phyloP scores from a whole-genome alignment of 35 echinoderm and acorn worm genomes.

The Ophiothrix spiculata region DNA sequence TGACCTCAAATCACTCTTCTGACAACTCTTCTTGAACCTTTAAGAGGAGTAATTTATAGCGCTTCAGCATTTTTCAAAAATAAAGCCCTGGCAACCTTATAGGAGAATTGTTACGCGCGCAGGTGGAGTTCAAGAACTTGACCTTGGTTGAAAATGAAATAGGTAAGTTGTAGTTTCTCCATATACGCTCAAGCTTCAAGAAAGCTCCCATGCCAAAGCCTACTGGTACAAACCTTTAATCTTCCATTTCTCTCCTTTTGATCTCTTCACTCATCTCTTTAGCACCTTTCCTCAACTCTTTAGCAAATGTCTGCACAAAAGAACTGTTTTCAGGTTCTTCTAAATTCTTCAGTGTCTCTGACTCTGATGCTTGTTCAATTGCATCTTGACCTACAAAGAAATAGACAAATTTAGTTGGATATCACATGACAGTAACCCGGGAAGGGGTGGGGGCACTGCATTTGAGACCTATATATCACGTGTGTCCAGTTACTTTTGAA shows the following conservation, averaged over 20 bases:
- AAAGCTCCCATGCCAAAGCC: too few species aligned
- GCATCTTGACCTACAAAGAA: neutral
- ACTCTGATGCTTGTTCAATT: neutral
- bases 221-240: neutral
- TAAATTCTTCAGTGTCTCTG: neutral
- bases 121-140: too few species aligned
- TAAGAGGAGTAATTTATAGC: too few species aligned
- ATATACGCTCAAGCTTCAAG: too few species aligned
- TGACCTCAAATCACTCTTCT: too few species aligned
- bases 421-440: neutral
- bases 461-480: neutral
- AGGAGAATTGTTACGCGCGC: too few species aligned
- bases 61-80: too few species aligned
- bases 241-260: neutral
- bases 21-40: too few species aligned
- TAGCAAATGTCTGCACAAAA: neutral
- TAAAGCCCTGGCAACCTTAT: too few species aligned
- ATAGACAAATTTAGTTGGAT: neutral
- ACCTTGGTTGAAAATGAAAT: too few species aligned
- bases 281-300: neutral
- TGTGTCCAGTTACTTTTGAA: neutral
- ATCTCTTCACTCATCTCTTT: constrained; percentile 3
- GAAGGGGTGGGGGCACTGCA: neutral
- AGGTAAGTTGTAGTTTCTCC: too few species aligned
- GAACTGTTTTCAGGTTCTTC: neutral